Base-by-base conservation (phyloP, 2,113 vertebrate species). In the Cathartes aura region DNA sequence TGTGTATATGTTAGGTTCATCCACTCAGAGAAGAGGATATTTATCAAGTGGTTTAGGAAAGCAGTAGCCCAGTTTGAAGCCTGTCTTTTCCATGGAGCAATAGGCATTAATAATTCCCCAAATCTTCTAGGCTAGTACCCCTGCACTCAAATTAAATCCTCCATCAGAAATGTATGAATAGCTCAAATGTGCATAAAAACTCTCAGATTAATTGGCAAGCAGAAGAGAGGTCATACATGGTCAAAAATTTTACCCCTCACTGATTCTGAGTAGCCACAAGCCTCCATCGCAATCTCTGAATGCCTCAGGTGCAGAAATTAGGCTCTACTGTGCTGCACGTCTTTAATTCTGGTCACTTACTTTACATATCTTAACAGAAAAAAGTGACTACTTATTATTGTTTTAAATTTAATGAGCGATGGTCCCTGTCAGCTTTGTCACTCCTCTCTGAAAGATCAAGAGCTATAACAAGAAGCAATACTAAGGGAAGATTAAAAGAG, bases 401-500 rank as follows among this genome's bases (percentile, higher is more conserved):
- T 42, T 94, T 94, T 84, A 93, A 83, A 70, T 79, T 71, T 81
- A 91, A 95, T 92, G 75, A 91, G 53, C 1, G 5, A 62, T 66
- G 32, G 50, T 59, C 32, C 58, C 81, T 80, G 71, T 36, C 91
- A 85, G 23, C 67, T 90, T 96, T 93, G 53, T 74, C 81, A 84
- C 58, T 84, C 38, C 30, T 74, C 19, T 60, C 64, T 82, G 78
- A 84, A 96, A 96, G 96, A 96, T 93, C 72, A 88, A 97, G 88
- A 82, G 82, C 42, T 62, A 32, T 74, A 92, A 68, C 56, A 94
- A 87, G 83, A 86, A 96, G 45, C 38, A 62, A 89, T 62, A 52
- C 52, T 89, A 93, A 89, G n/a, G 11, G n/a, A 94, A 94, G 82
- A 95, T 97, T 96, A 95, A 97, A 96, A 97, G 52, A 93, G n/a